These are phyloP conservation scores for Etia nguti DNA, from an alignment of 2,113 vertebrate genomes.

Conservation along the genomic window DNA sequence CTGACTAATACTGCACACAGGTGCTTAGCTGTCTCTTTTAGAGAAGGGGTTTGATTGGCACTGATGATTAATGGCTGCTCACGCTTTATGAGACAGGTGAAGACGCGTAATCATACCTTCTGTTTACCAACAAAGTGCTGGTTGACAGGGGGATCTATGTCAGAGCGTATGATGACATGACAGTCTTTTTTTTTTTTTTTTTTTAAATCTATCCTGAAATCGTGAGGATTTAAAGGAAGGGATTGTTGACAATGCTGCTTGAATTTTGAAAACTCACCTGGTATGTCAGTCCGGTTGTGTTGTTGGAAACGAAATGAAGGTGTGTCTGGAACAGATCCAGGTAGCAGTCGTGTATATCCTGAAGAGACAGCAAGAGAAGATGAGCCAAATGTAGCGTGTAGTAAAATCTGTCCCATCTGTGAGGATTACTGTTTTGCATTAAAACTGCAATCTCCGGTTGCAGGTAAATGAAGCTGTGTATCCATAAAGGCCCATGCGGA, in stretches of 20 bases:
- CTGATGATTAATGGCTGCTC: conserved; percentile 50
- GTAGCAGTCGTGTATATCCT: conserved; percentile 91
- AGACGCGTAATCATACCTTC: background rate
- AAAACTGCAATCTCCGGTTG: background rate
- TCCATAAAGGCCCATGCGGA: background rate
- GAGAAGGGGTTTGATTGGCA: background rate
- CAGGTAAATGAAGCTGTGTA: background rate
- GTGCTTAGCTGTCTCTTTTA: background rate
- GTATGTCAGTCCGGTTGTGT: conserved; percentile 81
- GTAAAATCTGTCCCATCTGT: background rate
- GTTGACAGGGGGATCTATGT: conserved; percentile 30
- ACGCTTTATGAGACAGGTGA: conserved; percentile 31
- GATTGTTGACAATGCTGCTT: accelerated
- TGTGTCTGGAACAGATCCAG: conserved; percentile 91
- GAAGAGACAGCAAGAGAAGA: background rate
- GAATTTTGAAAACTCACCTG: conserved; percentile 73
- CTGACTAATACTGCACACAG: conserved; percentile 29
- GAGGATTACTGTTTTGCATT: background rate
- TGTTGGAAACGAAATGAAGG: conserved; percentile 90
- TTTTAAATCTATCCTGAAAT: background rate
- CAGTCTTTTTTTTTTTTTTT: background rate
- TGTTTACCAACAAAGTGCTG: conserved; percentile 39
- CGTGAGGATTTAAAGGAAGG: background rate
- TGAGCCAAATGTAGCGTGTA: background rate
- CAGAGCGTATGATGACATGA: background rate